Conservation (phyloP, 2,797 vertebrate genomes). For the Australoheros facetus region DNA sequence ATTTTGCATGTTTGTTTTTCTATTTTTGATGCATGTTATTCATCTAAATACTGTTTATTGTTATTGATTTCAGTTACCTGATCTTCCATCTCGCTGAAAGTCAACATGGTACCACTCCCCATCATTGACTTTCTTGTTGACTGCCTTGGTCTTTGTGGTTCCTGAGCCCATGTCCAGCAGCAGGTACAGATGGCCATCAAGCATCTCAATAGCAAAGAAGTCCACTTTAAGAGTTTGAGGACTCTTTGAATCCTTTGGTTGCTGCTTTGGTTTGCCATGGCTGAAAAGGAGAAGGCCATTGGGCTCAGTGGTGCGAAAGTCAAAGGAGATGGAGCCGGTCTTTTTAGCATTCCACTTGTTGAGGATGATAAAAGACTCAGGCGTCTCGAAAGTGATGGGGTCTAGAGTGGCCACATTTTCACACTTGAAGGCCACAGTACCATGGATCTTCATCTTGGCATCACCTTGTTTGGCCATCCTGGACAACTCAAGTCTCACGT, state of each 20-base stretch:
- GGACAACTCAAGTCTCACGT: conserved; percentile 94
- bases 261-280: conserved; percentile 93
- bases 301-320: conserved; percentile 98
- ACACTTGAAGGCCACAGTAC: conserved; percentile 97
- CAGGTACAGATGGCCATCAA: conserved; percentile 95
- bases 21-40: not conserved
- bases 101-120: conserved; percentile 99
- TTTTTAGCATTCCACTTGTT: conserved; percentile 99
- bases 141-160: conserved; percentile 94
- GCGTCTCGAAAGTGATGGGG: conserved; percentile 97
- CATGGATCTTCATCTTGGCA: conserved; percentile 95
- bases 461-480: conserved; percentile 93
- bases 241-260: conserved; percentile 91
- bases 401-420: conserved; percentile 97
- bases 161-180: conserved; percentile 98
- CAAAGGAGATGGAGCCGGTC: conserved; percentile 97
- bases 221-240: conserved; percentile 94
- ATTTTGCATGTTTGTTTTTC: not conserved
- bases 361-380: conserved; percentile 93
- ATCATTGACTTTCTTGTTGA: conserved; percentile 98
- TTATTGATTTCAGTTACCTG: conserved; percentile 80
- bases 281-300: conserved; percentile 97
- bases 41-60: not conserved
- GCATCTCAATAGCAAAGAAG: conserved; percentile 98
- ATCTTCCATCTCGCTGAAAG: conserved; percentile 95